Base-by-base conservation (phyloP, 2,113 vertebrate species). In the Heterochromis multidens region DNA sequence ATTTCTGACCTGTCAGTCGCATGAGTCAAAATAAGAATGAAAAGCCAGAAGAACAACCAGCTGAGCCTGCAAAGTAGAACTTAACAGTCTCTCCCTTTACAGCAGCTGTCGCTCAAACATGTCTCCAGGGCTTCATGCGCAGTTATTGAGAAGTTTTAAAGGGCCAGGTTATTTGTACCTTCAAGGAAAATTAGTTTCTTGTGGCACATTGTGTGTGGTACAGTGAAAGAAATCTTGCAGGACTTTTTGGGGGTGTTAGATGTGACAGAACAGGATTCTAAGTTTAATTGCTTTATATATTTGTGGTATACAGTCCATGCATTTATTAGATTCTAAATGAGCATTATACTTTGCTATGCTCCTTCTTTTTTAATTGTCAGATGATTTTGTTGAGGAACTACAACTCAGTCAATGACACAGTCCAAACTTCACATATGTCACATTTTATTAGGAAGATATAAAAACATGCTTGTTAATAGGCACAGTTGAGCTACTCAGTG, bases 61-160 rank as follows among this genome's bases (percentile, higher is more conserved):
- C 89, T 91, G 91, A 93, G 86, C 59, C 80, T 79, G 89, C 86
- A 85, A 89, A 87, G 67, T 70, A 87, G 37, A 87, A 84, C 78
- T 77, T 35, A 82, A 72, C 87, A 79, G 80, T 84, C 80, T 52
- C 78, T 86, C 49, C 83, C 57, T 89, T 91, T 84, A 88, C 79
- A 29, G 84, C 37, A 21, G 70, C 90, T 80, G 85, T 92, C 91
- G 43, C 88, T 93, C 91, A 92, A 81, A 77, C 57, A 7, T 7
- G 79, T 91, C 93, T 89, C 91, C 80, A 10, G 93, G 92, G 92
- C 82, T 92, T 85, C 76, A n/a, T 3, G 59, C 3, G 17, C 77
- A 46, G 80, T 92, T 90, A 94, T 92, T 93, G 89, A 79, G 82
- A 87, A 78, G 83, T 90, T 91, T 88, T 79, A 87, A 90, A 87